A percentile compares a stretch with the other conserved stretches of the same genome.
Conservation (phyloP, 2,113 vertebrate species). For the Cyrtonyx montezumae region DNA sequence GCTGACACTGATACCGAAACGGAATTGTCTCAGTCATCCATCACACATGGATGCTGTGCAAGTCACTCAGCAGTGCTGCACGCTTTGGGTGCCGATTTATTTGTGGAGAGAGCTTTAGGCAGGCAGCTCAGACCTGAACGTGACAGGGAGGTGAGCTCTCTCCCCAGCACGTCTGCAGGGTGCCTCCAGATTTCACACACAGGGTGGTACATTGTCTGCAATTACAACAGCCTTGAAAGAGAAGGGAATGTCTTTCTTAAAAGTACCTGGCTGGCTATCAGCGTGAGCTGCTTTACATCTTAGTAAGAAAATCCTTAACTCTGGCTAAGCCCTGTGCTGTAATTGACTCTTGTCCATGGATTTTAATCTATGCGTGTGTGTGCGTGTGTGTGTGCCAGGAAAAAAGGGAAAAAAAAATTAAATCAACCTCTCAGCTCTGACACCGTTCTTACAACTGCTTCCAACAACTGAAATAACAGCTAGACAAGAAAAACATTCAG, state of each 20-base stretch:
- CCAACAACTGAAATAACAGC: neutral
- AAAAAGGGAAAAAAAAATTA: neutral
- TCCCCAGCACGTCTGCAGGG: neutral
- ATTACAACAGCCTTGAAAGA: neutral
- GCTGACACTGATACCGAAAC: neutral
- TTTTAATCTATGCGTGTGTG: neutral
- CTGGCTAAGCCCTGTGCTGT: constrained; percentile 33
- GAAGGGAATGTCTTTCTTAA: constrained; percentile 8
- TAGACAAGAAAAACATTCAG: neutral
- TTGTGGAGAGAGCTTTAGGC: neutral
- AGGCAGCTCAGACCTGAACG: neutral
- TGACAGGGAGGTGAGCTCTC: neutral
- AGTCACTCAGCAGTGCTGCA: neutral
- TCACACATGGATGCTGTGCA: neutral
- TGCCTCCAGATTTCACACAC: neutral
- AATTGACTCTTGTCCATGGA: neutral
- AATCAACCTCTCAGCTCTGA: neutral
- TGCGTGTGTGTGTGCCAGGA: neutral
- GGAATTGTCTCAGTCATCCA: neutral
- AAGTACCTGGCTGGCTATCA: constrained; percentile 22
- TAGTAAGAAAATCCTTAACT: constrained; percentile 23
- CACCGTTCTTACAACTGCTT: neutral
- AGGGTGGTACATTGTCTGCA: neutral
- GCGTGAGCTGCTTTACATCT: constrained; percentile 47
- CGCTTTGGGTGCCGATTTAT: neutral